phyloP scores from a whole-genome alignment of 2,888 invertebrate species.

The Saturnia japonica region DNA sequence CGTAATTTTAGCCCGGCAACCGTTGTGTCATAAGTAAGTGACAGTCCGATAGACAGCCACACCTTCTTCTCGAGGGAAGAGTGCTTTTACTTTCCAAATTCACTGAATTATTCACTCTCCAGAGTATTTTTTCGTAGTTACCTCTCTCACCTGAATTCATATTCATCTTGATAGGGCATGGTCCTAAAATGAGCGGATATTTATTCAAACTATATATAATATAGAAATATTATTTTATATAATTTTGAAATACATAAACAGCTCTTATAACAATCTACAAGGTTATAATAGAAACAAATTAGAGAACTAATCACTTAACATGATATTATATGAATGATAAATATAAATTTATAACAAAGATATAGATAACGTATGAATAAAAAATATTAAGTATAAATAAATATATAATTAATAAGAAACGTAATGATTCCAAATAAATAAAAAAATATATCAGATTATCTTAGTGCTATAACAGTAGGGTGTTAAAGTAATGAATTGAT shows the following conservation, averaged over 20 bases:
- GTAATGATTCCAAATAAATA: no score
- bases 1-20: conserved; percentile 43
- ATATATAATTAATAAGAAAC: no score
- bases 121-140: conserved; percentile 46
- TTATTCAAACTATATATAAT: neutral
- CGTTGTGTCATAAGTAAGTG: conserved; percentile 67
- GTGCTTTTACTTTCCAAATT: conserved; percentile 67
- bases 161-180: conserved; percentile 33
- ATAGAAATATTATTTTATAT: no score
- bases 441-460: neutral
- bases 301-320: no score
- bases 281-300: no score
- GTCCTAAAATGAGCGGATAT: conserved; percentile 17
- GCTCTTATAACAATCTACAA: no score
- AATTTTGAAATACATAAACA: no score
- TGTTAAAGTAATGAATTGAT: neutral
- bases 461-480: neutral
- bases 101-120: conserved; percentile 62
- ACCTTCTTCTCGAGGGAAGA: conserved; percentile 45
- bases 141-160: conserved; percentile 46
- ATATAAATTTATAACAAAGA: no score
- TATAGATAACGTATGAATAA: no score
- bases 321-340: no score
- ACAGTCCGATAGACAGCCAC: conserved; percentile 64
- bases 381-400: no score